These are phyloP conservation scores for Parazoanthus atlanticus DNA, from an alignment of 92 coral and sea anemone species.

Conservation along the genomic window DNA sequence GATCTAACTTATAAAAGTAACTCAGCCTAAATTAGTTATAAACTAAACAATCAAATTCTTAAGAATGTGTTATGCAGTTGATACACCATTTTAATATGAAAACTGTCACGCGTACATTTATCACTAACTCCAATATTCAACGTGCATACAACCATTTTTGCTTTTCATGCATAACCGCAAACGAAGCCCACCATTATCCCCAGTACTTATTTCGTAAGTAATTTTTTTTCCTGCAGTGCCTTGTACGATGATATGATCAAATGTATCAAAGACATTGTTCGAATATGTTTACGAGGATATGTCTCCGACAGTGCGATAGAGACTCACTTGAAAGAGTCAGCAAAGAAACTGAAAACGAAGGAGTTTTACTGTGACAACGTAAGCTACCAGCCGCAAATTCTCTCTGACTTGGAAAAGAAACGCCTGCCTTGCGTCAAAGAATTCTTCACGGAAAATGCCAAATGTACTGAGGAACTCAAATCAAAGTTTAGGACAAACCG, in stretches of 20 bases:
- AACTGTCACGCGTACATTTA: too few relatives aligned
- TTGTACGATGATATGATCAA: conserved; percentile 27
- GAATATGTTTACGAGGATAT: conserved; percentile 21
- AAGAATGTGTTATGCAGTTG: too few relatives aligned
- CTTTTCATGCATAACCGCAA: too few relatives aligned
- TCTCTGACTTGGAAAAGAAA: conserved; percentile 6
- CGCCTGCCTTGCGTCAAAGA: conserved; percentile 1
- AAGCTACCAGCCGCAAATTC: background rate
- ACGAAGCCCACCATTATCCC: too few relatives aligned
- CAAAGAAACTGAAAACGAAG: conserved; percentile 29
- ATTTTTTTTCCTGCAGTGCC: background rate
- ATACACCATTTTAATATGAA: too few relatives aligned
- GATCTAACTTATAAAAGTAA: too few relatives aligned
- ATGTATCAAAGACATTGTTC: conserved; percentile 30
- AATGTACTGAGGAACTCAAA: background rate
- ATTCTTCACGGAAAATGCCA: conserved; percentile 8
- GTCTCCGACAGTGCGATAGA: conserved; percentile 28
- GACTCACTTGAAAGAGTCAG: conserved; percentile 22
- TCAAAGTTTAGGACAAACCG: background rate
- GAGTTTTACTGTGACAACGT: background rate
- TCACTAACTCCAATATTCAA: too few relatives aligned
- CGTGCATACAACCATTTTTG: too few relatives aligned
- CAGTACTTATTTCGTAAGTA: background rate
- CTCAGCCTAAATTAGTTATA: too few relatives aligned
- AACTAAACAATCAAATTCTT: too few relatives aligned